Base-by-base conservation (phyloP, 2,797 vertebrate genomes). In the Manis javanica region DNA sequence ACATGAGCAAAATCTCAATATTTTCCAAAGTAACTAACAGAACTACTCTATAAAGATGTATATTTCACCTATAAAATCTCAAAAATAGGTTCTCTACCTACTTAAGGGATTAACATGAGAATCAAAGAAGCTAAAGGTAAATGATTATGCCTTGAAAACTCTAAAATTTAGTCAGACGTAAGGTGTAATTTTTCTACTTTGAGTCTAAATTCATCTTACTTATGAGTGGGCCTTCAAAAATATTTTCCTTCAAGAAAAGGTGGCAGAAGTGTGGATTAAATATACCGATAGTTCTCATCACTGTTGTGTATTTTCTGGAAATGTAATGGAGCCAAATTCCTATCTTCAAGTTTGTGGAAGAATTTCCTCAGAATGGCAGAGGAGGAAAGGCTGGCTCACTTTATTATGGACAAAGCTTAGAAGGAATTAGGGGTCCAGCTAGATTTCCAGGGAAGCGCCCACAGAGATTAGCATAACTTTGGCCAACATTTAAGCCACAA, bases 161-260 rank as follows among this genome's bases (percentile, higher is more conserved):
- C 59, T 84, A 90, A 93, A 90, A 59, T 93, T 79, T 74, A 95
- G 42, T 89, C 53, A 39, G 81, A 90, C 13, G 19, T n/a, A 91
- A 96, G 31, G 37, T 69, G n/a, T 61, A 39, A 87, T 69, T 85
- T 59, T 86, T 93, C 81, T 94, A 81, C 31, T 91, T 84, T 85
- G 34, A 86, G 12, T 87, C 57, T 79, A 96, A 96, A 88, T 64
- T 89, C 59, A 83, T 78, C 39, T 95, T 78, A 82, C 71, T 92
- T 74, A 71, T 24, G 53, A 81, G 7, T 42, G 5, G 5, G 19
- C 39, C 34, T 90, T 95, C 14, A 61, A 59, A 96, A 96, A 68
- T 42, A 37, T 14, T 72, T 95, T 77, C 63, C 49, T 87, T 87
- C 84, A 94, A 93, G 82, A 87, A 93, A 92, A 87, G 57, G 23